Conservation (phyloP, 2,113 vertebrate species). For the Paralichthys olivaceus region DNA sequence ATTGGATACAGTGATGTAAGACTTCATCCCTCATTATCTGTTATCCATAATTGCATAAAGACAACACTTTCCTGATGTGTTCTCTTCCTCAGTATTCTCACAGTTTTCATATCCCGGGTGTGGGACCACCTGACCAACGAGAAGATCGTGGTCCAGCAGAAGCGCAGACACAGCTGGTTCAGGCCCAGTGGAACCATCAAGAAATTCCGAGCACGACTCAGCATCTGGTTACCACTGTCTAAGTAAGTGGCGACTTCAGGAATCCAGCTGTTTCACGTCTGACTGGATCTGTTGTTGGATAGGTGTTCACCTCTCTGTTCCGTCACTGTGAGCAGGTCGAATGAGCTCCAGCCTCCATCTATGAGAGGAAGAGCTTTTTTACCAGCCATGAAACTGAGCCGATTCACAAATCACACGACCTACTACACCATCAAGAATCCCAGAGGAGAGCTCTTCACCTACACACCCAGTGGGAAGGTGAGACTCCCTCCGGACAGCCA, state of each 20-base stretch:
- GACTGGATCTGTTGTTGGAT: not conserved
- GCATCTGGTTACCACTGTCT: slow-evolving; percentile 90
- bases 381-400: slow-evolving; percentile 84
- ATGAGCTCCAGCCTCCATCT: slow-evolving; percentile 74
- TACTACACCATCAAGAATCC: slow-evolving; percentile 91
- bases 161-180: slow-evolving; percentile 92
- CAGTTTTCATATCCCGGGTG: slow-evolving; percentile 89
- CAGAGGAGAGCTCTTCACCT: slow-evolving; percentile 88
- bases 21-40: too few relatives aligned
- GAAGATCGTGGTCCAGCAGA: slow-evolving; percentile 85
- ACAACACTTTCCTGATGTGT: not conserved
- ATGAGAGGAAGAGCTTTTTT: slow-evolving; percentile 84
- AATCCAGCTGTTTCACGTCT: not conserved
- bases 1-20: too few relatives aligned
- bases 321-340: slow-evolving; percentile 74
- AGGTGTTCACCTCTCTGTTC: not conserved
- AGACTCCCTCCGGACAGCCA: not conserved
- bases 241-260: slow-evolving; percentile 79
- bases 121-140: slow-evolving; percentile 93
- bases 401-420: slow-evolving; percentile 87
- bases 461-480: slow-evolving; percentile 89
- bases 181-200: slow-evolving; percentile 90
- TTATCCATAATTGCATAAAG: too few relatives aligned
- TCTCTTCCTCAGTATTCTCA: slow-evolving; percentile 84
- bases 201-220: slow-evolving; percentile 91